A percentile compares a stretch with the other conserved stretches of the same genome.
These are phyloP conservation scores for Empis livida DNA, from an alignment of 2,888 invertebrate genomes.

Conservation along the genomic window DNA sequence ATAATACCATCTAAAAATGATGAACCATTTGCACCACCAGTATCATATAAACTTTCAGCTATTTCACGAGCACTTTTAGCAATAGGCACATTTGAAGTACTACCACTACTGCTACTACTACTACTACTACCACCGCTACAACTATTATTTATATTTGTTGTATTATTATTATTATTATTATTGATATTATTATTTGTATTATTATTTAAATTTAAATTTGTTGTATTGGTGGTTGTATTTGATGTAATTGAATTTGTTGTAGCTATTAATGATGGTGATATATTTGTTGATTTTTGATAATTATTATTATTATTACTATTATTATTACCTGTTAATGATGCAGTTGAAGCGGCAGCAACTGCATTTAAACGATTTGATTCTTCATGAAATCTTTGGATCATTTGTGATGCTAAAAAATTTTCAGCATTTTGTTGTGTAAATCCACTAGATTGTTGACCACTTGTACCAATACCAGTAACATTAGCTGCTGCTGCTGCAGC, in stretches of 20 bases:
- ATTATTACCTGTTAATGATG: conserved; percentile 13
- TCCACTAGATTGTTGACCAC: conserved; percentile 29
- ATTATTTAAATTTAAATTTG: neutral
- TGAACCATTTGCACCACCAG: conserved; percentile 51
- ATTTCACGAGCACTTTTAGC: conserved; percentile 44
- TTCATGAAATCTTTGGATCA: conserved; percentile 68
- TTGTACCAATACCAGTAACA: conserved; percentile 34
- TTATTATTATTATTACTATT: conserved; percentile 17
- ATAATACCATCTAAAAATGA: conserved; percentile 70
- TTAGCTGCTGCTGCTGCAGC: conserved; percentile 31
- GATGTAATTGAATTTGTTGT: conserved; percentile 10
- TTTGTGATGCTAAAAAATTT: conserved; percentile 60
- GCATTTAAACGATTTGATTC: conserved; percentile 42
- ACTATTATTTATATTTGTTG: no score
- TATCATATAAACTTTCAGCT: conserved; percentile 51
- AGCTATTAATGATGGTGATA: conserved; percentile 11
- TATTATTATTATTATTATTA: neutral
- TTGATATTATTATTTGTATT: neutral
- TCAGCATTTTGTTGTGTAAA: conserved; percentile 39
- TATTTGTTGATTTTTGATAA: conserved; percentile 6
- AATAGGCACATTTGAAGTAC: conserved; percentile 23
- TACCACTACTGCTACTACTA: conserved; percentile 18
- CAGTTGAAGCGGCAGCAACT: conserved; percentile 13
- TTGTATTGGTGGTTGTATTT: conserved; percentile 19
- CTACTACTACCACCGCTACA: conserved; percentile 4